Percentiles rank a stretch among this genome's conserved stretches.
phyloP scores from a whole-genome alignment of 2,113 vertebrate genomes.

The Periophthalmus modestus region DNA sequence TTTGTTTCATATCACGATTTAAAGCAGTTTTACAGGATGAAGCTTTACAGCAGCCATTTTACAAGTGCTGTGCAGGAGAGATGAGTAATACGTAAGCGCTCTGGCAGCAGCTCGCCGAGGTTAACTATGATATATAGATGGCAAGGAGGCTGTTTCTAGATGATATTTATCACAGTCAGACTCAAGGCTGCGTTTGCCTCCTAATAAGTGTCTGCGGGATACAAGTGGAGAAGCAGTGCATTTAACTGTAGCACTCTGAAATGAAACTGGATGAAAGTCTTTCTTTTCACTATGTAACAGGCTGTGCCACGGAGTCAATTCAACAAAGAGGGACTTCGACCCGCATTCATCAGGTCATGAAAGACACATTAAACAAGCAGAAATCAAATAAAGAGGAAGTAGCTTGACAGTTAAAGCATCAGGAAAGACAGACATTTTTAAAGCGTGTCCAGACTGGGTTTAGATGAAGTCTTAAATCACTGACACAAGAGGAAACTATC shows the following conservation, averaged over 20 bases:
- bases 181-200: conserved; percentile 43
- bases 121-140: conserved; percentile 48
- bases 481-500: conserved; percentile 42
- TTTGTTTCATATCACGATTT: background rate
- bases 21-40: background rate
- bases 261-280: conserved; percentile 34
- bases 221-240: conserved; percentile 9
- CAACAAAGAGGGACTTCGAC: conserved; percentile 16
- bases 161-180: conserved; percentile 51
- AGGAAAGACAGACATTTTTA: conserved; percentile 59
- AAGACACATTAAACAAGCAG: conserved; percentile 39
- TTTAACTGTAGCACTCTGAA: conserved; percentile 11
- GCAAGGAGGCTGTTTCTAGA: conserved; percentile 28
- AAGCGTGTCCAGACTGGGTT: conserved; percentile 20
- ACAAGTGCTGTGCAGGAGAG: conserved; percentile 9
- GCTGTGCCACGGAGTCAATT: conserved; percentile 10
- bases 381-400: conserved; percentile 30
- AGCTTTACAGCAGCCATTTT: conserved; percentile 12
- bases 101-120: conserved; percentile 20
- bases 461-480: conserved; percentile 46
- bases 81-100: conserved; percentile 35
- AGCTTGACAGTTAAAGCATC: conserved; percentile 49
- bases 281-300: conserved; percentile 9
- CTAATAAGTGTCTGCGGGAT: conserved; percentile 48
- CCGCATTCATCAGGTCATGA: conserved; percentile 24